phyloP scores from a whole-genome alignment of 2,113 vertebrate species.

The Paracanthobrama guichenoti region DNA sequence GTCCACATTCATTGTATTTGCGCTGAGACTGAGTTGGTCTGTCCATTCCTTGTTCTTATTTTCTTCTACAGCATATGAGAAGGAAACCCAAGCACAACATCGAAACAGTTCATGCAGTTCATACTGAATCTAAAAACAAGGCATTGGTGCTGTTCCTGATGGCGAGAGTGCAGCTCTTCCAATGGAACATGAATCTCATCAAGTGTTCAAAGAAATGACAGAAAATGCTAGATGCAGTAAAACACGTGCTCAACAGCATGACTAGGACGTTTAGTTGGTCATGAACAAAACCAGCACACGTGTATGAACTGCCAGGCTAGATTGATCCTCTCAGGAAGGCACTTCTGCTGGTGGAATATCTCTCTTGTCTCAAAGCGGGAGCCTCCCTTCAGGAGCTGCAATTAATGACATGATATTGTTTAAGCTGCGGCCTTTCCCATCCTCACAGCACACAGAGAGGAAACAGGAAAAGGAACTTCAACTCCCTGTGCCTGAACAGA shows the following conservation, averaged over 20 bases:
- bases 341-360: not conserved
- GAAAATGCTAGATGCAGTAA: not conserved
- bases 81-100: no score
- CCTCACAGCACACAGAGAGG: constrained; percentile 83
- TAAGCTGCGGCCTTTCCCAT: constrained; percentile 85
- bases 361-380: constrained; percentile 20
- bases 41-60: not conserved
- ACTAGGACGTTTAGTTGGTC: not conserved
- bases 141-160: not conserved
- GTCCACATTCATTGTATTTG: not conserved
- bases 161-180: not conserved
- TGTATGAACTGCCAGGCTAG: no score
- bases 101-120: not conserved
- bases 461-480: constrained; percentile 93
- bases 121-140: not conserved
- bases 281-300: not conserved
- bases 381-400: constrained; percentile 49
- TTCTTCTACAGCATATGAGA: not conserved
- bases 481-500: constrained; percentile 83
- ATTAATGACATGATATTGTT: constrained; percentile 65
- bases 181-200: not conserved
- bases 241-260: not conserved
- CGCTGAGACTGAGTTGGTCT: not conserved
- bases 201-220: not conserved
- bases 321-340: not conserved